These are phyloP conservation scores for Drosophila ustulata DNA, from an alignment of 2,888 invertebrate species.

Conservation along the genomic window DNA sequence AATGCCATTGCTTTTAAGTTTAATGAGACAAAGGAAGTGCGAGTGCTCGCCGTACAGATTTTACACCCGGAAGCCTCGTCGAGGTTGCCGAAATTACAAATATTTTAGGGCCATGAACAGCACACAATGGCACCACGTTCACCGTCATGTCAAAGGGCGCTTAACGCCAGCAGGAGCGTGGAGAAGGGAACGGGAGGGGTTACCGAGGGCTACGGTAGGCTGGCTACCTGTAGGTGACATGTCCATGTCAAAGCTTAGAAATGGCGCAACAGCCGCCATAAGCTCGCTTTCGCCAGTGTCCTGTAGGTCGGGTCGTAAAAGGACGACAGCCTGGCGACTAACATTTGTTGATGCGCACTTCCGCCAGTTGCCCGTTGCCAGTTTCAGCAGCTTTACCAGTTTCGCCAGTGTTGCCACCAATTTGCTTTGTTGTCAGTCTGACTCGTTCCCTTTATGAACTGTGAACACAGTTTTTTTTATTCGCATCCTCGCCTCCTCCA, in stretches of 20 bases:
- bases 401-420: constrained; percentile 43
- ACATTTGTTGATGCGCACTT: constrained; percentile 49
- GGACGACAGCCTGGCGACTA: constrained; percentile 37
- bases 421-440: constrained; percentile 57
- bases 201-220: neutral
- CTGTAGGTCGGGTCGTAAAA: constrained; percentile 58
- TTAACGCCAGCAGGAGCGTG: neutral
- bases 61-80: constrained; percentile 2
- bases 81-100: constrained; percentile 14
- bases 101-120: constrained; percentile 1
- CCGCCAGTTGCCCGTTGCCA: constrained; percentile 34
- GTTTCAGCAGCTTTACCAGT: constrained; percentile 29
- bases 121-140: neutral
- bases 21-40: neutral
- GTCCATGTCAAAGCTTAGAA: constrained; percentile 38
- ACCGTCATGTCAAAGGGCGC: constrained; percentile 14
- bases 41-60: neutral
- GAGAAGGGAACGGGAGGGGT: neutral
- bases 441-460: constrained; percentile 57
- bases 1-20: neutral
- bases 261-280: constrained; percentile 27
- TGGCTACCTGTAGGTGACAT: constrained; percentile 23
- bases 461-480: constrained; percentile 36
- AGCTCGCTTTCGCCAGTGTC: constrained; percentile 48
- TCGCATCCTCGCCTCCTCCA: neutral